These are phyloP conservation scores for Aspiorhynchus laticeps DNA, from an alignment of 2,113 vertebrate genomes.

Conservation along the genomic window DNA sequence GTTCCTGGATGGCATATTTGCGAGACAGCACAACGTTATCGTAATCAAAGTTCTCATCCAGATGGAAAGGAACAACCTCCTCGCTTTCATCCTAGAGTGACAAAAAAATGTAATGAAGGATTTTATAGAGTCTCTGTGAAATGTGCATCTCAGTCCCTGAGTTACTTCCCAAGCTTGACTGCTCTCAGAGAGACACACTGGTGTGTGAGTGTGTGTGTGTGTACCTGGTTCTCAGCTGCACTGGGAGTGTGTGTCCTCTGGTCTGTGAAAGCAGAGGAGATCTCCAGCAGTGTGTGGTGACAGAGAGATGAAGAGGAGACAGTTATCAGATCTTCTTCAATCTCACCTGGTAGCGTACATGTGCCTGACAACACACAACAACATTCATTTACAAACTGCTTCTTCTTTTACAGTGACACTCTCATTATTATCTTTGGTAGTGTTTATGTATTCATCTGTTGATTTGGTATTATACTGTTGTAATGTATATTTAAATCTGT, in stretches of 20 bases:
- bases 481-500: not conserved
- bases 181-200: not conserved
- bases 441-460: not conserved
- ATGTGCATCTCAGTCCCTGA: not conserved
- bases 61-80: constrained; percentile 74
- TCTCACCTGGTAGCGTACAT: constrained; percentile 75
- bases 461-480: not conserved
- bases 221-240: constrained; percentile 63
- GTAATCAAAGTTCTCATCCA: constrained; percentile 82
- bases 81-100: constrained; percentile 66
- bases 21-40: constrained; percentile 72
- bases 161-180: not conserved
- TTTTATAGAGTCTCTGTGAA: not conserved
- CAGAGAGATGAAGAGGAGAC: constrained; percentile 49
- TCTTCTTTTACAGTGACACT: not conserved
- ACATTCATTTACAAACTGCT: not conserved
- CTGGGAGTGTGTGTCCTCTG: not conserved
- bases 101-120: constrained; percentile 1
- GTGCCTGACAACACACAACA: constrained; percentile 57
- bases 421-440: not conserved
- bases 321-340: constrained; percentile 59
- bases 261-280: constrained; percentile 46
- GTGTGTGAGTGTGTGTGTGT: not conserved
- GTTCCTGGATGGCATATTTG: constrained; percentile 65
- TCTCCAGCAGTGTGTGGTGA: constrained; percentile 52